Base-by-base conservation (phyloP, 2,797 vertebrate genomes). In the Arnoldichthys spilopterus region DNA sequence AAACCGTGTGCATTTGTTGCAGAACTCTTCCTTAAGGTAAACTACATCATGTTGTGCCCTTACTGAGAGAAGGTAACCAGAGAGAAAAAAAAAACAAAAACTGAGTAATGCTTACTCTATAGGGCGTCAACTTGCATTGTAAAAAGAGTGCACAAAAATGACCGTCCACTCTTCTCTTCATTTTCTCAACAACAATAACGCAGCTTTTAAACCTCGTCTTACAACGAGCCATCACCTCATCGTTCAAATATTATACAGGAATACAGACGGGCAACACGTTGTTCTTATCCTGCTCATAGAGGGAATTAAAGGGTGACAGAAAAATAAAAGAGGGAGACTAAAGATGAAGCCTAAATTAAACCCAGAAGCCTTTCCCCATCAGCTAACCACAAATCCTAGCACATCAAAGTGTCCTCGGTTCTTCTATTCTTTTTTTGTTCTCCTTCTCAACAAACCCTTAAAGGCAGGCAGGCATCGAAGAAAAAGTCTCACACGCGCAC, bases 231-330 rank as follows among this genome's bases (percentile, higher is more conserved):
- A 66, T 24, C 77, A 73, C 62, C 40, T 68, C 49, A 28, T 67
- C 45, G 63, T 30, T 72, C 51, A 24, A 58, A 75, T 20, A 58
- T 53, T 7, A 79, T 7, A 78, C 73, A 76, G 66, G 81, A 79
- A 83, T 40, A 85, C 82, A 88, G 73, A 81, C 76, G 76, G 82
- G 80, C 85, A 59, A 63, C 59, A 54, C n/a, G 62, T 16, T 66
- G 79, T 88, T 74, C 51, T 12, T 40, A 64, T 74, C 53, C 66
- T 77, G 74, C 61, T 74, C 26, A 43, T 56, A 24, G 16, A 40
- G 13, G 22, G 13, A 72, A 64, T 62, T 28, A 70, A 70, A 28
- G 12, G 22, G 28, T 63, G 12, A 43, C 18, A 37, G 28, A 32
- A 68, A 61, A 20, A 53, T 18, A 16, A n/a, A 54, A 62, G 30